Evolutionary conservation across 1,140 invertebrate species (phyloP), one percentile per base, ranked within the genome.

Genomic region (Copidosoma floridanum): DNA sequence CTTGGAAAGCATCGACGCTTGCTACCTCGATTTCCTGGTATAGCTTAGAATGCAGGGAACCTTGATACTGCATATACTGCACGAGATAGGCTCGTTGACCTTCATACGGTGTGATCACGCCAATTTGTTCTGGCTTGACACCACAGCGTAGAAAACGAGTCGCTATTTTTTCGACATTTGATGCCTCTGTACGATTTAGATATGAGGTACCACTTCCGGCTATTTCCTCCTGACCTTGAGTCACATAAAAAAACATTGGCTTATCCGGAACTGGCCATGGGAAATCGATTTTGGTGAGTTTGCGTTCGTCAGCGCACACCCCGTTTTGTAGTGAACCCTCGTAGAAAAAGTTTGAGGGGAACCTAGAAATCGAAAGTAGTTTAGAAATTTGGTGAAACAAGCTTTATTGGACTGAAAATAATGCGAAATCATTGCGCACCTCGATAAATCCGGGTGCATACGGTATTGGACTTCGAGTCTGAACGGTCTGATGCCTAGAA

Each of bases 11-110:
- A 79, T 99, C 98, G 10, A 99, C 98, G 81, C 96, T 99, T 0
- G 97, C 97, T 0, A 99, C 96, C 80, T 99, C 98, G 46, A 99
- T 98, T 75, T 99, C 97, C 77, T 98, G 93, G 78, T 99, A 99
- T 0, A 99, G 79, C 75, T 98, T 98, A 6, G 94, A 89, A 72
- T 99, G 95, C 8, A 99, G 81, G 3, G 94, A 92, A 5, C 97
- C 98, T 78, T 98, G 97, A 71, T 98, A 97, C 74, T 99, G 97
- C 96, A 99, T 99, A 69, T 98, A 97, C 71, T 99, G 96, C 0
- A 93, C 97, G 46, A 99, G 81, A 78, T 97, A 99, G 0, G 97
- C 95, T n/a, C 98, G 81, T 74, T 99, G 98, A 0, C 98, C 95
- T 81, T 99, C 97, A 67, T 99, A 99, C 0, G 98, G 98, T 0